phyloP scores from a whole-genome alignment of 2,888 invertebrate genomes.

The Nematopogon swammerdamellus region DNA sequence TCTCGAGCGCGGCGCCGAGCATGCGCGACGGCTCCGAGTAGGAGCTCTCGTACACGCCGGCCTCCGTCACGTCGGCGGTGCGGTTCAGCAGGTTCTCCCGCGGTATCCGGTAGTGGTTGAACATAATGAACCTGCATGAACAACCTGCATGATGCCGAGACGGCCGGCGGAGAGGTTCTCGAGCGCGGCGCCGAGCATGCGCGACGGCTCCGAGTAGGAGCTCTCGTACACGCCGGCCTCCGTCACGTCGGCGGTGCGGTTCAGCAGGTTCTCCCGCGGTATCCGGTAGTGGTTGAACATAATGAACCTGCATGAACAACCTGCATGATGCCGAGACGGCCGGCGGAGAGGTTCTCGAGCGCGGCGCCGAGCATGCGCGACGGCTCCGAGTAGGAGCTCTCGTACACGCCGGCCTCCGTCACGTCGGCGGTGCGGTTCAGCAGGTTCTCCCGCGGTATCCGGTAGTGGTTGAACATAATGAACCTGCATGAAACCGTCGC shows the following conservation, averaged over 20 bases:
- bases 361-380: constrained; percentile 81
- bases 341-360: constrained; percentile 82
- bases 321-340: constrained; percentile 74
- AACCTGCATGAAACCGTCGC: too few relatives aligned
- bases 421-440: constrained; percentile 89
- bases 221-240: constrained; percentile 85
- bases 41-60: too few relatives aligned
- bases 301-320: too few relatives aligned
- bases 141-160: too few relatives aligned
- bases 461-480: constrained; percentile 81
- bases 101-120: too few relatives aligned
- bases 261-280: constrained; percentile 79
- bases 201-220: constrained; percentile 84
- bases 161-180: too few relatives aligned
- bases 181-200: too few relatives aligned
- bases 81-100: too few relatives aligned
- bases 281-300: constrained; percentile 88
- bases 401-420: constrained; percentile 80
- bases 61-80: too few relatives aligned
- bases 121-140: too few relatives aligned
- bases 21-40: too few relatives aligned
- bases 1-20: too few relatives aligned
- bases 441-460: constrained; percentile 80
- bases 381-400: constrained; percentile 85
- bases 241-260: constrained; percentile 86